Evolutionary conservation across 1,140 invertebrate genomes (phyloP).

Genomic region (Drosophila fuyamai): DNA sequence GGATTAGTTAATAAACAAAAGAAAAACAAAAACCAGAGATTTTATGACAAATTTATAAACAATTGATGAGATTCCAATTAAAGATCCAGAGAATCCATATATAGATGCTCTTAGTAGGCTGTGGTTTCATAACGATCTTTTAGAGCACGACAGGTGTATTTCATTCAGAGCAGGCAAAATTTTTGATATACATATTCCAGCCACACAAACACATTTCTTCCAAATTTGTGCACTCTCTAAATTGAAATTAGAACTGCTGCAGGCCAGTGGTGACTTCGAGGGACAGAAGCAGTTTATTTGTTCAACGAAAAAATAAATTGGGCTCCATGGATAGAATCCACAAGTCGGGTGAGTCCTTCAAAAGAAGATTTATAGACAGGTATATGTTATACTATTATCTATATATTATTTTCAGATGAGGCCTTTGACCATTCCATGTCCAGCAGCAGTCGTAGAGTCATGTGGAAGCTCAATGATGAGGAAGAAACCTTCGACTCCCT

Average conservation of each 20-base stretch:
- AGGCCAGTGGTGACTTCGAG: conserved; percentile 3
- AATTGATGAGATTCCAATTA: conserved; percentile 54
- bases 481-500: conserved; percentile 61
- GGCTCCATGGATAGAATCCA: conserved; percentile 51
- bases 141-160: not conserved
- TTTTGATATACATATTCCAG: conserved; percentile 15
- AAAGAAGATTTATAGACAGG: too few species aligned
- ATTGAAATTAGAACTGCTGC: conserved; percentile 19
- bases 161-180: conserved; percentile 17
- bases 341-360: conserved; percentile 46
- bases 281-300: not conserved
- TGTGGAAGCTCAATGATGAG: conserved; percentile 64
- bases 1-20: conserved; percentile 65
- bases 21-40: conserved; percentile 43
- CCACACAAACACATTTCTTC: conserved; percentile 17
- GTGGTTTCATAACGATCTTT: conserved; percentile 4
- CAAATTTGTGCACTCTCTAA: conserved; percentile 23
- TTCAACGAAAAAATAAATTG: not conserved
- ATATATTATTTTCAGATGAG: conserved; percentile 24
- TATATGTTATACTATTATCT: not conserved
- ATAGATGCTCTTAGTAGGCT: conserved; percentile 20
- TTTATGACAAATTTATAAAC: conserved; percentile 74
- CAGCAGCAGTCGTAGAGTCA: conserved; percentile 61
- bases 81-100: conserved; percentile 38
- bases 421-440: conserved; percentile 39